phyloP scores from a whole-genome alignment of 2,113 vertebrate species.

The Pangasianodon gigas region DNA sequence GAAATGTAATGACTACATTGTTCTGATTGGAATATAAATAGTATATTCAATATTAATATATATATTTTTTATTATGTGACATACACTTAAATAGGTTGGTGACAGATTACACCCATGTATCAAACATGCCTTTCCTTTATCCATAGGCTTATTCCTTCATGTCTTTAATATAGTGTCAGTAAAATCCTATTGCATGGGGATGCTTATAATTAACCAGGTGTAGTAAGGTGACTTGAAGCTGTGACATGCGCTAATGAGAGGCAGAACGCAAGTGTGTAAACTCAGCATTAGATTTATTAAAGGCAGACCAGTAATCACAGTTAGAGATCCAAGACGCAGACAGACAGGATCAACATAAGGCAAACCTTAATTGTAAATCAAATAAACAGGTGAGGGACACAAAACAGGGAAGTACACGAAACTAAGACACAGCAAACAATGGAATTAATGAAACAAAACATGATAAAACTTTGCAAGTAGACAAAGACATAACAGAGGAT shows the following conservation, averaged over 20 bases:
- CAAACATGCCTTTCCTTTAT: neutral
- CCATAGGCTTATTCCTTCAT: neutral
- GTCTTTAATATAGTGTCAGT: neutral
- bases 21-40: constrained; percentile 18
- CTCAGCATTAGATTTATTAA: neutral
- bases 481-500: neutral
- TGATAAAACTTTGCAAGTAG: neutral
- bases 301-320: neutral
- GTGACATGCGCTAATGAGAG: neutral
- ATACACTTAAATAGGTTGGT: neutral
- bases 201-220: neutral
- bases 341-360: neutral
- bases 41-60: neutral
- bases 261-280: neutral
- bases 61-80: neutral
- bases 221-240: neutral
- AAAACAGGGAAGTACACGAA: neutral
- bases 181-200: neutral
- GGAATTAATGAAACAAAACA: neutral
- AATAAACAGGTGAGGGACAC: neutral
- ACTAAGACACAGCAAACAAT: neutral
- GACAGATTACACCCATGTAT: neutral
- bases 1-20: constrained; percentile 44
- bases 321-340: neutral
- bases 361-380: neutral